These are phyloP conservation scores for Chironomus tepperi DNA, from an alignment of 1,140 invertebrate genomes.

Conservation along the genomic window DNA sequence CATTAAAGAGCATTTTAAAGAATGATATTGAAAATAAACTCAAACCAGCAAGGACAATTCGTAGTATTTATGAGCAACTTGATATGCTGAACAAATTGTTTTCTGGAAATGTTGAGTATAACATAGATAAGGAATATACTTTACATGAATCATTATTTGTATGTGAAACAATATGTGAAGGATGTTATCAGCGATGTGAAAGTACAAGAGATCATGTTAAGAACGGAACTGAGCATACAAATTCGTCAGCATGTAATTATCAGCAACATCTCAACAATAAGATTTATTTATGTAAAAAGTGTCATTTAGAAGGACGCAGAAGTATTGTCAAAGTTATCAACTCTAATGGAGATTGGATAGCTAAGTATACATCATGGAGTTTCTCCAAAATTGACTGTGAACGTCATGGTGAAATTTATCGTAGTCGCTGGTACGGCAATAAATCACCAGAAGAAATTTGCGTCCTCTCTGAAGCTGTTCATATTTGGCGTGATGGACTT, in stretches of 20 bases:
- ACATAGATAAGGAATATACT: constrained; percentile 46
- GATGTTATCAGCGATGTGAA: constrained; percentile 60
- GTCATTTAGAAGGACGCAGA: constrained; percentile 36
- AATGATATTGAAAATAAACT: constrained; percentile 25
- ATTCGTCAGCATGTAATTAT: constrained; percentile 53
- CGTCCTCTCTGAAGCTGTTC: constrained; percentile 59
- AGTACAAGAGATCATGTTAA: constrained; percentile 68
- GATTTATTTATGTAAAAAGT: constrained; percentile 61
- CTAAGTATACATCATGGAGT: constrained; percentile 73
- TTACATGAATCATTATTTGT: constrained; percentile 78
- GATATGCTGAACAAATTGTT: constrained; percentile 70
- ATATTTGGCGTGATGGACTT: constrained; percentile 69
- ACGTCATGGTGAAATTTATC: constrained; percentile 72
- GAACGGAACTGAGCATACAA: constrained; percentile 56
- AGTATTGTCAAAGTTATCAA: constrained; percentile 16
- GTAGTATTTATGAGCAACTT: constrained; percentile 17
- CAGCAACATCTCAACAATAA: constrained; percentile 73
- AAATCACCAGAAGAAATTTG: constrained; percentile 59
- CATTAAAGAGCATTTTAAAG: constrained; percentile 41
- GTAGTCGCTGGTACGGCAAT: constrained; percentile 79
- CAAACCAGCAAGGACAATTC: neutral
- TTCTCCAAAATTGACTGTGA: constrained; percentile 74
- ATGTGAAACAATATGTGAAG: constrained; percentile 60
- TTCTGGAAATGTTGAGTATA: constrained; percentile 51
- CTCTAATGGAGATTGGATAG: constrained; percentile 61